phyloP scores from a whole-genome alignment of 2,113 vertebrate species.

The Podarcis muralis region DNA sequence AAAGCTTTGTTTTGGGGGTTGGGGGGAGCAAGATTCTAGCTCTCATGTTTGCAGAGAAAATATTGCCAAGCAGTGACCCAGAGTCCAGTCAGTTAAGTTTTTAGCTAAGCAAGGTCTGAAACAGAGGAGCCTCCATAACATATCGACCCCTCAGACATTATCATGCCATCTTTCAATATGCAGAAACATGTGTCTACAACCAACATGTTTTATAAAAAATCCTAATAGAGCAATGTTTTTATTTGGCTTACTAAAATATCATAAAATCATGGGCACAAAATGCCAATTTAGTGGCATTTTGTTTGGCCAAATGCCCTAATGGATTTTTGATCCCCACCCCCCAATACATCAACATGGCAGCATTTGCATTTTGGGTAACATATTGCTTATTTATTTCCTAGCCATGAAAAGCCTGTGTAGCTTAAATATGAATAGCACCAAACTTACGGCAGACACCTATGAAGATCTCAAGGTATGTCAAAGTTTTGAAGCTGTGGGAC shows the following conservation, averaged over 20 bases:
- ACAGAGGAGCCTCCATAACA: not conserved
- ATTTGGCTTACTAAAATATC: no score
- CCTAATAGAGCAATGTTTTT: no score
- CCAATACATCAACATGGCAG: no score
- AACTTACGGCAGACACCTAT: conserved; percentile 97
- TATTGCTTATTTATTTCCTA: conserved; percentile 65
- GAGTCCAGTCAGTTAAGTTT: not conserved
- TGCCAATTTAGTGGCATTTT: no score
- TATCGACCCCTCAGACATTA: not conserved
- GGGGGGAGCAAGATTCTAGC: not conserved
- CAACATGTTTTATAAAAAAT: not conserved
- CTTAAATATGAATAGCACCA: conserved; percentile 99
- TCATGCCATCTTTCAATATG: no score
- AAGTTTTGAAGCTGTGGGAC: not conserved
- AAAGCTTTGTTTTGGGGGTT: not conserved
- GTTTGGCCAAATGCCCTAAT: no score
- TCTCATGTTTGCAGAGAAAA: not conserved
- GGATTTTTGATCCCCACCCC: no score
- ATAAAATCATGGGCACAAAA: no score
- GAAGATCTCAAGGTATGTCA: conserved; percentile 95
- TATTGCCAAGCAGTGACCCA: not conserved
- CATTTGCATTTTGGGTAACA: not conserved
- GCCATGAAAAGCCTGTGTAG: conserved; percentile 99
- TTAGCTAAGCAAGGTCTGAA: not conserved
- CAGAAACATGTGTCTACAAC: not conserved